A percentile compares a stretch with the other conserved stretches of the same genome.
phyloP scores from a whole-genome alignment of 1,140 invertebrate species.

The Trichonephila clavipes region DNA sequence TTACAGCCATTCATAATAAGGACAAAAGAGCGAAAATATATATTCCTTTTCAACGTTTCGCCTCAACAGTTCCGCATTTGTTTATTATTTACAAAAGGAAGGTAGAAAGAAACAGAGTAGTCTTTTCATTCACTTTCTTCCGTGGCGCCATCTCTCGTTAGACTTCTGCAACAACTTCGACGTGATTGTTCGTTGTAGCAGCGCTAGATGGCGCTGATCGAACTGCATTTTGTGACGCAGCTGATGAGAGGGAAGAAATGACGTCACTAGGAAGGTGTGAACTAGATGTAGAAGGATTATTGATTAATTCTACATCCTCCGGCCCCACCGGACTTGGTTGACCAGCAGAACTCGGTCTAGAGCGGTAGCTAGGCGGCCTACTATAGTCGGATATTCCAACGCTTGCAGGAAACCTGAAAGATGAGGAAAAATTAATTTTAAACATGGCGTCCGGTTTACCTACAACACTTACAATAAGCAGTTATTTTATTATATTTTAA shows the following conservation, averaged over 20 bases:
- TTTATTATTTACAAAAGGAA: slow-evolving; percentile 9
- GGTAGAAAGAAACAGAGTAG: neutral
- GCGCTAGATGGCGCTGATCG: slow-evolving; percentile 71
- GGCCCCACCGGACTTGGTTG: slow-evolving; percentile 71
- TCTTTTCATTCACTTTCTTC: neutral
- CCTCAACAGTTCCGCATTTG: neutral
- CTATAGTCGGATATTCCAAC: slow-evolving; percentile 73
- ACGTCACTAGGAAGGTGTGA: slow-evolving; percentile 74
- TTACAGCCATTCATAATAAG: slow-evolving; percentile 7
- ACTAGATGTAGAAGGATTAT: slow-evolving; percentile 74
- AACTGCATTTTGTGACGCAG: slow-evolving; percentile 55
- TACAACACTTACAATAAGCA: neutral
- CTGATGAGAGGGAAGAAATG: slow-evolving; percentile 59
- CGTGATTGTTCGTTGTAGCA: slow-evolving; percentile 47
- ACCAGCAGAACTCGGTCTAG: slow-evolving; percentile 73
- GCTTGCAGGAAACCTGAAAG: slow-evolving; percentile 57
- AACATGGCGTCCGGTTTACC: neutral
- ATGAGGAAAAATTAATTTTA: neutral
- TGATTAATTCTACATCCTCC: slow-evolving; percentile 73
- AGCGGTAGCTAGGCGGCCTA: slow-evolving; percentile 72
- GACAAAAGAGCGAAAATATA: slow-evolving; percentile 29
- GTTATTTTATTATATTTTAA: neutral
- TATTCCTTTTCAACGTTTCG: neutral
- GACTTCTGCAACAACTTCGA: slow-evolving; percentile 74
- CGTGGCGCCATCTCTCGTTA: slow-evolving; percentile 72